A percentile compares a stretch with the other conserved stretches of the same genome.
Conservation (phyloP, 2,888 invertebrate genomes). For the Drosophila macrospina region DNA sequence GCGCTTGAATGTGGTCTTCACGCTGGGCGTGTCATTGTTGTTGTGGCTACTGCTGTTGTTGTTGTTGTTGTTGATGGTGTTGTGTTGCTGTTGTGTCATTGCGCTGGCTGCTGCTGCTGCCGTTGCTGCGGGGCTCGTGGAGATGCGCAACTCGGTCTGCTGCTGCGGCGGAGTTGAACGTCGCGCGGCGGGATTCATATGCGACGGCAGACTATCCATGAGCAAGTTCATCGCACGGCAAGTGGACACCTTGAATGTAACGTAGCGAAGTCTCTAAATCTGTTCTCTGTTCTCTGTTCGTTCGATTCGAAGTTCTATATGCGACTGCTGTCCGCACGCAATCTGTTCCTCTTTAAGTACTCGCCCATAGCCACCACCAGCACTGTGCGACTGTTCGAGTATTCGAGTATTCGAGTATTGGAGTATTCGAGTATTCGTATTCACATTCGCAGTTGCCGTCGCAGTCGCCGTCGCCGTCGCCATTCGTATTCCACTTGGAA, state of each 20-base stretch:
- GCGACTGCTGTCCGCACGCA: conserved; percentile 84
- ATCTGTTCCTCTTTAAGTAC: conserved; percentile 86
- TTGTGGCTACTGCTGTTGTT: conserved; percentile 78
- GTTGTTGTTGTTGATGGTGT: conserved; percentile 36
- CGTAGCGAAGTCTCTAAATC: not conserved
- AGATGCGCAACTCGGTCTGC: conserved; percentile 67
- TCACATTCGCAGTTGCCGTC: conserved; percentile 38
- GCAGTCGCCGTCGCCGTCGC: conserved; percentile 19
- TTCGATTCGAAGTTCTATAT: conserved; percentile 80
- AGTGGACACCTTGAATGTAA: conserved; percentile 13
- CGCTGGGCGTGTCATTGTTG: conserved; percentile 70
- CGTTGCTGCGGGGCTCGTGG: conserved; percentile 49
- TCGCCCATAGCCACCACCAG: conserved; percentile 66
- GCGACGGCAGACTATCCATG: conserved; percentile 87
- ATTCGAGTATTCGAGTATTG: no score
- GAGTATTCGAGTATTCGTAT: not conserved
- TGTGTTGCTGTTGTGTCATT: conserved; percentile 47
- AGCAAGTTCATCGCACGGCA: conserved; percentile 86
- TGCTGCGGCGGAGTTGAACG: conserved; percentile 68
- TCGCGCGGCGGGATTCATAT: conserved; percentile 62
- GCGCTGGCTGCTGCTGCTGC: conserved; percentile 21
- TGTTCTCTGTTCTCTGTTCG: conserved; percentile 29
- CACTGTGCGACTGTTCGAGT: not conserved
- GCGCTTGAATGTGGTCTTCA: conserved; percentile 88
- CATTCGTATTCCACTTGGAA: conserved; percentile 72